phyloP scores from a whole-genome alignment of 2,113 vertebrate genomes.

The Haplochromis vanheusdeni region DNA sequence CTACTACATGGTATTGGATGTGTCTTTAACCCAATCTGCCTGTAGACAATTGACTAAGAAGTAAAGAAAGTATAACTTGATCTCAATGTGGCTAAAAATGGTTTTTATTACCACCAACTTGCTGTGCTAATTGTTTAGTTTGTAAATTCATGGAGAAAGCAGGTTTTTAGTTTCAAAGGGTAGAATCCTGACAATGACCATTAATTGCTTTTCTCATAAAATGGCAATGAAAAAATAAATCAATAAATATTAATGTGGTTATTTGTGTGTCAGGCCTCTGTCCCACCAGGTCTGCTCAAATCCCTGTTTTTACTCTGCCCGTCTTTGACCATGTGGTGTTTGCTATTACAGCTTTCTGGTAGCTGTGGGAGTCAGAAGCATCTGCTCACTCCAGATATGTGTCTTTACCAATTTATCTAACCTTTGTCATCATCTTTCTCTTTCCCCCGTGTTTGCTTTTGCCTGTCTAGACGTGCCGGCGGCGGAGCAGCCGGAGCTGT shows the following conservation, averaged over 20 bases:
- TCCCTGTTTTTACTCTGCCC: neutral
- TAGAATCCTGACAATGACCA: neutral
- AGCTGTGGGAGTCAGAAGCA: neutral
- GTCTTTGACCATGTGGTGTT: neutral
- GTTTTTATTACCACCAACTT: neutral
- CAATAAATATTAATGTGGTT: neutral
- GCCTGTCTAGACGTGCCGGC: constrained; percentile 86
- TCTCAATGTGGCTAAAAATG: neutral
- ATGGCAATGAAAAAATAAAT: neutral
- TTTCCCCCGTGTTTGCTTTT: neutral
- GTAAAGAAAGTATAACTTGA: neutral
- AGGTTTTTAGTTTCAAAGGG: neutral
- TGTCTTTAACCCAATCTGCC: neutral
- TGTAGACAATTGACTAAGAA: neutral
- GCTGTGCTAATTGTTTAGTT: neutral
- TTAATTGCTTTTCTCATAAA: neutral
- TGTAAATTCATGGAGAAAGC: fast-evolving
- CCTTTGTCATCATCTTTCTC: neutral
- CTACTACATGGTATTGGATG: neutral
- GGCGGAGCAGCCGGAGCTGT: constrained; percentile 98
- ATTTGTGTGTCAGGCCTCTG: neutral
- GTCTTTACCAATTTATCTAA: neutral
- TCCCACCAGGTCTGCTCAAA: neutral
- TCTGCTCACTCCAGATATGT: neutral
- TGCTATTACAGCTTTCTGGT: neutral